Percentiles rank a stretch among this genome's conserved stretches.
Conservation (phyloP, 2,113 vertebrate species). For the Muntiacus reevesi region DNA sequence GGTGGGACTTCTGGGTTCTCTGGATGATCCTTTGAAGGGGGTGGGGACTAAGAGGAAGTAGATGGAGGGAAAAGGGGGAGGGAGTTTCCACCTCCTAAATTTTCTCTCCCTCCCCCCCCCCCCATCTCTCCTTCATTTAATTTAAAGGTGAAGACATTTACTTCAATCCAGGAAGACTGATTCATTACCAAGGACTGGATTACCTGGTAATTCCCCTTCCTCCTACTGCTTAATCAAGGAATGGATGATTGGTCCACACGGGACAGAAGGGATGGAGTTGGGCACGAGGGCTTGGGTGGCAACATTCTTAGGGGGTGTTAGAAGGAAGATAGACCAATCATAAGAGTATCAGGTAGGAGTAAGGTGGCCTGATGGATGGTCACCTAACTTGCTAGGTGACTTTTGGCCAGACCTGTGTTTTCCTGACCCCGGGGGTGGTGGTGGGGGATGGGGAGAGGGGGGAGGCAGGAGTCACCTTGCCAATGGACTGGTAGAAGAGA, state of each 20-base stretch:
- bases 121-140: not conserved
- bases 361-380: not conserved
- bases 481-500: slow-evolving; percentile 39
- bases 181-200: not conserved
- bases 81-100: not conserved
- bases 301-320: not conserved
- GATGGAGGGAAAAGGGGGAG: not conserved
- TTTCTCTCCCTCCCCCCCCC: not conserved
- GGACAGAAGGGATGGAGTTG: not conserved
- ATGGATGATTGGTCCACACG: not conserved
- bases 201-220: not conserved
- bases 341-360: not conserved
- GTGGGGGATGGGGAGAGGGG: not conserved
- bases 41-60: not conserved
- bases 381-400: not conserved
- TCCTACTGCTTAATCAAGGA: not conserved
- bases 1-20: not conserved
- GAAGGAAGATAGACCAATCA: not conserved
- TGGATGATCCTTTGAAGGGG: not conserved
- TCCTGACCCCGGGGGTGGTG: not conserved
- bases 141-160: not conserved
- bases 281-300: not conserved
- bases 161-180: not conserved
- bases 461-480: not conserved
- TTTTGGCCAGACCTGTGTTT: not conserved